Conservation (phyloP, 1,140 invertebrate species). For the Papilio glaucus region DNA sequence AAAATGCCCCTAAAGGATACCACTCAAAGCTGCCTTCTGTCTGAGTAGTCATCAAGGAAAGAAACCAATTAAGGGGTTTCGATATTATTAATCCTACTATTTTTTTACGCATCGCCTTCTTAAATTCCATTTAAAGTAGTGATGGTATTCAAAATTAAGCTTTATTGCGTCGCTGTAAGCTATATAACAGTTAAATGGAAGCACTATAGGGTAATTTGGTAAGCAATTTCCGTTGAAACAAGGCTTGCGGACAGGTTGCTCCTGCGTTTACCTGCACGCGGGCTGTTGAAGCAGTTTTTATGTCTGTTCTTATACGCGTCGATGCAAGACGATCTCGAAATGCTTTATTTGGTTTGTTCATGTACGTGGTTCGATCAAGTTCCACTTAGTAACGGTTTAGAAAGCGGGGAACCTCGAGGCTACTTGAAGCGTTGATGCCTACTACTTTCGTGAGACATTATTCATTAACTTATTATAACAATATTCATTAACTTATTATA, state of each 20-base stretch:
- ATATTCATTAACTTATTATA: too few relatives aligned
- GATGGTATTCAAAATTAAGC: not conserved
- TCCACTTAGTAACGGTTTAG: conserved; percentile 47
- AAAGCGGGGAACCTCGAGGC: conserved; percentile 15
- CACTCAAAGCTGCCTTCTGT: not conserved
- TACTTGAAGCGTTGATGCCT: not conserved
- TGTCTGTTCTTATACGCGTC: conserved; percentile 49
- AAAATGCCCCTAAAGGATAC: not conserved
- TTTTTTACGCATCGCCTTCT: conserved; percentile 13
- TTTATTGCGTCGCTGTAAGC: not conserved
- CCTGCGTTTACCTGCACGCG: conserved; percentile 68
- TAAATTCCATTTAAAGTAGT: not conserved
- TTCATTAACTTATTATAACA: too few relatives aligned
- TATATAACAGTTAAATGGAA: conserved; percentile 39
- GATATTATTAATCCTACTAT: conserved; percentile 6
- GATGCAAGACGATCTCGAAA: conserved; percentile 42
- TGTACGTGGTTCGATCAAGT: conserved; percentile 46
- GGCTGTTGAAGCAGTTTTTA: conserved; percentile 51
- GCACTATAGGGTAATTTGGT: conserved; percentile 59
- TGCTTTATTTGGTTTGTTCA: conserved; percentile 54
- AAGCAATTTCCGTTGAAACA: conserved; percentile 68
- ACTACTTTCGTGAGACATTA: not conserved
- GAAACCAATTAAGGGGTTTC: not conserved
- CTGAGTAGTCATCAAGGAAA: conserved; percentile 2
- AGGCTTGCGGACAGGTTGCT: conserved; percentile 58